These are phyloP conservation scores for Pseudomugil tenellus DNA, from an alignment of 2,797 vertebrate species.

Conservation along the genomic window DNA sequence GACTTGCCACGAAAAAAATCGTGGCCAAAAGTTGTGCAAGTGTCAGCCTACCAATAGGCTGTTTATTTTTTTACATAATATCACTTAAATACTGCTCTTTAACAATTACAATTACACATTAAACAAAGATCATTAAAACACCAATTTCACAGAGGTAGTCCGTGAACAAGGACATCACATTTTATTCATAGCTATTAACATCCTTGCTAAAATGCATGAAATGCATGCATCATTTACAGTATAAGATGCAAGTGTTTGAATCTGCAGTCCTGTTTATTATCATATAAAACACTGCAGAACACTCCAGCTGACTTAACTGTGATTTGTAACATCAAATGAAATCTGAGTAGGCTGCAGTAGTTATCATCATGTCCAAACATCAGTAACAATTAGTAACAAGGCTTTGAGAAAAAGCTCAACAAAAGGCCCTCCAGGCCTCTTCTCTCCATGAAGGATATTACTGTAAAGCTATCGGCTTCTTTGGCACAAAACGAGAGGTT, in stretches of 20 bases:
- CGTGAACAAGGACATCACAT: neutral
- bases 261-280: neutral
- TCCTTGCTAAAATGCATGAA: neutral
- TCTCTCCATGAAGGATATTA: constrained; percentile 51
- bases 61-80: neutral
- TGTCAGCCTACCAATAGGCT: too few species aligned
- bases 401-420: constrained; percentile 60
- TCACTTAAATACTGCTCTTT: neutral
- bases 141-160: neutral
- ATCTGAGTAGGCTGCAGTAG: constrained; percentile 62
- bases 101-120: neutral
- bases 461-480: constrained; percentile 58
- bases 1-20: too few species aligned
- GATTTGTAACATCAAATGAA: constrained; percentile 58
- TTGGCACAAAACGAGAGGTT: constrained; percentile 57
- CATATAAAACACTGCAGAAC: neutral
- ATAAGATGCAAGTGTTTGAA: neutral
- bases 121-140: neutral
- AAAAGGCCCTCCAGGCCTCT: constrained; percentile 37
- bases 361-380: constrained; percentile 61
- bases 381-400: constrained; percentile 66
- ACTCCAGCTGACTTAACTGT: constrained; percentile 15
- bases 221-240: neutral
- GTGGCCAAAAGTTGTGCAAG: too few species aligned
- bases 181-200: neutral